phyloP scores from a whole-genome alignment of 2,888 invertebrate genomes.

The Brassicogethes aeneus region DNA sequence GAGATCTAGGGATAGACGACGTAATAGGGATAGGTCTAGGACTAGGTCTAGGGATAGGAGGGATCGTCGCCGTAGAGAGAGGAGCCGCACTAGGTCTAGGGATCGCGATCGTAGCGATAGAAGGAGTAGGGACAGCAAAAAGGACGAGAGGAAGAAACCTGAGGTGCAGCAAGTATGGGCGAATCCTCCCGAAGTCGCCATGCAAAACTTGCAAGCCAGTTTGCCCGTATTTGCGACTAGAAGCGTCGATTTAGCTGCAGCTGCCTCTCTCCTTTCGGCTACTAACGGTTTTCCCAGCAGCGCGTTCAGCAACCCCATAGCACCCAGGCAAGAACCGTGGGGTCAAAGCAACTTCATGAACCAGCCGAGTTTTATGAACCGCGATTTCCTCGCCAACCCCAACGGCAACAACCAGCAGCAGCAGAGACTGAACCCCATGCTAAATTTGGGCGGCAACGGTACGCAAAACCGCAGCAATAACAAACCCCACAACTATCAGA shows the following conservation, averaged over 20 bases:
- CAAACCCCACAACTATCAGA: not conserved
- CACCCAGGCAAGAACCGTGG: not conserved
- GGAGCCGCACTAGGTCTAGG: constrained; percentile 47
- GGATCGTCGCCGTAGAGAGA: constrained; percentile 52
- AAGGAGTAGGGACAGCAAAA: constrained; percentile 26
- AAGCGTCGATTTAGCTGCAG: too few species aligned
- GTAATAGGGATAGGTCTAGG: constrained; percentile 29
- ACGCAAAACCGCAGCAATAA: constrained; percentile 12
- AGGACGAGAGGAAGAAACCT: constrained; percentile 15
- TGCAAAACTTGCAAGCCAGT: not conserved
- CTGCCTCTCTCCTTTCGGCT: too few species aligned
- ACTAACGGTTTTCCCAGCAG: not conserved
- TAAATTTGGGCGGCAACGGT: not conserved
- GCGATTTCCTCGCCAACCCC: not conserved
- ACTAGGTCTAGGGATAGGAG: constrained; percentile 40
- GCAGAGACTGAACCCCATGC: not conserved
- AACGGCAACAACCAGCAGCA: not conserved
- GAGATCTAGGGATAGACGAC: constrained; percentile 28
- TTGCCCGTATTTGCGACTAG: not conserved
- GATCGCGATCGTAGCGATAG: constrained; percentile 36
- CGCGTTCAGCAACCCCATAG: not conserved
- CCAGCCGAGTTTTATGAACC: not conserved
- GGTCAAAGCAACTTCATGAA: not conserved
- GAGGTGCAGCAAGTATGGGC: constrained; percentile 18
- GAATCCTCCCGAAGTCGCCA: constrained; percentile 4